Evolutionary conservation across 2,888 invertebrate genomes (phyloP).

Genomic region (Scaptomyza tumidula): DNA sequence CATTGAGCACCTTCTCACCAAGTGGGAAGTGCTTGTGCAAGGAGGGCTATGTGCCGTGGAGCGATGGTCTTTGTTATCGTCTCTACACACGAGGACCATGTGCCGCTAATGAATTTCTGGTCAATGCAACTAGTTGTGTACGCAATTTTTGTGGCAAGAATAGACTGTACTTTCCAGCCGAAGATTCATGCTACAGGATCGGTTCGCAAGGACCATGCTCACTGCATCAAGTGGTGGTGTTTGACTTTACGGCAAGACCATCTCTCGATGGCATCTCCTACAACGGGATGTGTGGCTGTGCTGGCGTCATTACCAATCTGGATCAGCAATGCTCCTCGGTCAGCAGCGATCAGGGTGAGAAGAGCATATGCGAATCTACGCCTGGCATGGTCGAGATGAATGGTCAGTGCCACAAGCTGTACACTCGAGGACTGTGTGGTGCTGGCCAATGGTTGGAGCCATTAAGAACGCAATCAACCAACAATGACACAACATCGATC

Average conservation of each 20-base stretch:
- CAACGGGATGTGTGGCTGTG: slow-evolving; percentile 92
- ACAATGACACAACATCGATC: slow-evolving; percentile 42
- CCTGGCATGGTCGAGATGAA: slow-evolving; percentile 88
- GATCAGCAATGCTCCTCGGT: slow-evolving; percentile 81
- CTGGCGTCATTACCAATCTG: slow-evolving; percentile 84
- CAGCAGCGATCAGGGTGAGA: slow-evolving; percentile 46
- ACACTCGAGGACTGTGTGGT: slow-evolving; percentile 91
- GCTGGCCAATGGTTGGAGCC: slow-evolving; percentile 90
- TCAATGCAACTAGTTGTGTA: slow-evolving; percentile 88
- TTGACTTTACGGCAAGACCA: slow-evolving; percentile 91
- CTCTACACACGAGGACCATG: slow-evolving; percentile 93
- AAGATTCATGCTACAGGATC: slow-evolving; percentile 91
- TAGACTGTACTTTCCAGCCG: slow-evolving; percentile 90
- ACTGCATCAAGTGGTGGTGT: slow-evolving; percentile 90
- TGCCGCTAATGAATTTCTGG: slow-evolving; percentile 88
- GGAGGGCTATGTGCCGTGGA: slow-evolving; percentile 88
- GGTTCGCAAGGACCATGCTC: slow-evolving; percentile 92
- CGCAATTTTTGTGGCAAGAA: slow-evolving; percentile 90
- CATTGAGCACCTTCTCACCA: slow-evolving; percentile 62
- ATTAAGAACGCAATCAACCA: slow-evolving; percentile 82
- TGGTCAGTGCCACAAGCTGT: slow-evolving; percentile 90
- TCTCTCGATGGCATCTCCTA: slow-evolving; percentile 92
- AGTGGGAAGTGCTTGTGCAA: slow-evolving; percentile 89
- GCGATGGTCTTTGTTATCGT: slow-evolving; percentile 90
- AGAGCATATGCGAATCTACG: slow-evolving; percentile 86